phyloP scores from a whole-genome alignment of 2,888 invertebrate species.

The Monoplex corrugatus region DNA sequence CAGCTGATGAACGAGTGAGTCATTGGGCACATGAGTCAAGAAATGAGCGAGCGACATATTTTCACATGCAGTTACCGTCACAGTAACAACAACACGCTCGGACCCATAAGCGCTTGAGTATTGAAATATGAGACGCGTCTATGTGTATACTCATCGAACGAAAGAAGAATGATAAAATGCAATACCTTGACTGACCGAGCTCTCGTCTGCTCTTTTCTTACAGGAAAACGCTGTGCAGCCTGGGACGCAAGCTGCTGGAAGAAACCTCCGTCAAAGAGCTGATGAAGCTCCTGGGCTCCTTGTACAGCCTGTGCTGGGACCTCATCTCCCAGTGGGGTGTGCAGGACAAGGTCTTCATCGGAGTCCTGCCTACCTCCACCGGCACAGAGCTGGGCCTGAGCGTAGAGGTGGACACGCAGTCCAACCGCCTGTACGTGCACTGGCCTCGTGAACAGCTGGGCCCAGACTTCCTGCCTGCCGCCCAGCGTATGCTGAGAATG shows the following conservation, averaged over 20 bases:
- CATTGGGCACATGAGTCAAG: no score
- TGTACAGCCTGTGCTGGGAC: slow-evolving; percentile 53
- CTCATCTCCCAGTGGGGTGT: slow-evolving; percentile 58
- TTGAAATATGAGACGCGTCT: no score
- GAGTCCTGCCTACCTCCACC: slow-evolving; percentile 57
- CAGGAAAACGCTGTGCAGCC: slow-evolving; percentile 44
- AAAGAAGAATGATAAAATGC: no score
- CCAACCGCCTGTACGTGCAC: slow-evolving; percentile 57
- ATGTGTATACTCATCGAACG: no score
- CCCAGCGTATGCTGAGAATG: slow-evolving; percentile 55
- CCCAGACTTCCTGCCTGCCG: slow-evolving; percentile 56
- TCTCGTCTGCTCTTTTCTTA: not conserved
- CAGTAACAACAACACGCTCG: not conserved
- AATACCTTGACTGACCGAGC: no score
- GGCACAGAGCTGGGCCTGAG: slow-evolving; percentile 43
- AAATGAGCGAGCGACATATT: no score
- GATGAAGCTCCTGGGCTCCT: slow-evolving; percentile 45
- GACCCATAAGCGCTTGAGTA: no score
- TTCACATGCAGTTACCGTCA: not conserved
- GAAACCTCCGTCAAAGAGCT: slow-evolving; percentile 51
- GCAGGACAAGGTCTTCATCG: slow-evolving; percentile 57
- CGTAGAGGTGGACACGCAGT: slow-evolving; percentile 53
- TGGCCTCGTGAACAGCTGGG: slow-evolving; percentile 59
- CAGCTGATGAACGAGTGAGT: no score
- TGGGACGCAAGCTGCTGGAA: slow-evolving; percentile 55